Evolutionary conservation across 2,797 vertebrate species (phyloP).

Genomic region (Perodicticus potto): DNA sequence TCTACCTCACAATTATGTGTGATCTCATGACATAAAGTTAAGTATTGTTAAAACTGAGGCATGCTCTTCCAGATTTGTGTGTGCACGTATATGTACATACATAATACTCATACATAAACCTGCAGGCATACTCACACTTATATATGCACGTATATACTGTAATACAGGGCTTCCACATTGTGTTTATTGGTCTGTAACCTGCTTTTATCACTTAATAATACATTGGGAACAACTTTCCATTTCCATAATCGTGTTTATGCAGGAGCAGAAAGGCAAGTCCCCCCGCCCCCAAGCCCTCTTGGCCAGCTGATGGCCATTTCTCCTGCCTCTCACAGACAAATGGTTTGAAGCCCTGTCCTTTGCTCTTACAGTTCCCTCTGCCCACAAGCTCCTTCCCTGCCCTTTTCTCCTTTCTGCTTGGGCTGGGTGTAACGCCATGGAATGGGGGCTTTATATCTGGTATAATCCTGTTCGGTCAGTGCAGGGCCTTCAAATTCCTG

Average conservation of each 20-base stretch:
- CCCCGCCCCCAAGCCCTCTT: fast-evolving
- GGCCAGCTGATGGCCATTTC: neutral
- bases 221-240: neutral
- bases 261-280: neutral
- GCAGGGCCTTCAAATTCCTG: neutral
- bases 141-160: neutral
- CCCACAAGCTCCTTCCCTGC: neutral
- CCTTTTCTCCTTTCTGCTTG: neutral
- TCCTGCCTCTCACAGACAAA: neutral
- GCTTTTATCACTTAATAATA: neutral
- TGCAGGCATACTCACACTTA: too few species aligned
- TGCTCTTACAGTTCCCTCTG: neutral
- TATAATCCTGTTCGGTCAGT: neutral
- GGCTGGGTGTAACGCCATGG: neutral
- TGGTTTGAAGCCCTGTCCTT: neutral
- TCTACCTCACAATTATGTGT: neutral
- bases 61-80: neutral
- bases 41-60: neutral
- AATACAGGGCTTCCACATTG: too few species aligned
- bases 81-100: neutral
- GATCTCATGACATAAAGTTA: neutral
- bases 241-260: neutral
- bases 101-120: too few species aligned
- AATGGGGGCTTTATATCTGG: neutral
- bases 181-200: neutral